phyloP scores from a whole-genome alignment of 2,113 vertebrate genomes.

The Columba livia region DNA sequence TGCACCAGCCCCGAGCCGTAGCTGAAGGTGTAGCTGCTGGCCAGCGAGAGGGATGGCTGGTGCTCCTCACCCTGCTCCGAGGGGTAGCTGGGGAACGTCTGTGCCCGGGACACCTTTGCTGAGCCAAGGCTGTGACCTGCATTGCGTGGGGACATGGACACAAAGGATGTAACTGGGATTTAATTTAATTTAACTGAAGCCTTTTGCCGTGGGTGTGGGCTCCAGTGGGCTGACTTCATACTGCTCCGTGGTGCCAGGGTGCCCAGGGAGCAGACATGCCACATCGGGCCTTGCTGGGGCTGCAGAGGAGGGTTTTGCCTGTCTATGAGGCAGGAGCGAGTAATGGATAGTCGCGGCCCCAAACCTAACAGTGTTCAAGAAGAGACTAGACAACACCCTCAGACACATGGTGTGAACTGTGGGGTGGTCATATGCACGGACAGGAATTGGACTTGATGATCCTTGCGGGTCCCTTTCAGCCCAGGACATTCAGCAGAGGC shows the following conservation, averaged over 20 bases:
- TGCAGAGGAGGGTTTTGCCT: neutral
- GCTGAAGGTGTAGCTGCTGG: conserved; percentile 85
- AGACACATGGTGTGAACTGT: too few species aligned
- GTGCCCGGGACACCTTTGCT: conserved; percentile 89
- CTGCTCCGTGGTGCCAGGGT: fast-evolving
- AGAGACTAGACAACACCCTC: too few species aligned
- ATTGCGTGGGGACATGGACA: neutral
- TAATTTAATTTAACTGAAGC: neutral
- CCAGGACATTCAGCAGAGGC: neutral
- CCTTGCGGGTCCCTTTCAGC: too few species aligned
- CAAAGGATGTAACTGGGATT: neutral
- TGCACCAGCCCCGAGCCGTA: conserved; percentile 87
- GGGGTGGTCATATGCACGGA: too few species aligned
- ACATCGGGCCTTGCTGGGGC: fast-evolving
- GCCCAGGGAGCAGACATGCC: fast-evolving
- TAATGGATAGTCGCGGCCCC: too few species aligned
- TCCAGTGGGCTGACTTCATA: fast-evolving
- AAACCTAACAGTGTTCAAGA: too few species aligned
- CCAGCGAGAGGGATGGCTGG: conserved; percentile 84
- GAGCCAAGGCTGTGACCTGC: conserved; percentile 83
- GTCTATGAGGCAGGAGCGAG: fast-evolving
- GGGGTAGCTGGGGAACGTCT: conserved; percentile 93
- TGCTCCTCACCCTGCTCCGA: conserved; percentile 82
- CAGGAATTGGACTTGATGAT: too few species aligned
- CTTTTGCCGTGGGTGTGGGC: fast-evolving